phyloP scores from a whole-genome alignment of 2,888 invertebrate genomes.

The Arrhopalites spinosus region DNA sequence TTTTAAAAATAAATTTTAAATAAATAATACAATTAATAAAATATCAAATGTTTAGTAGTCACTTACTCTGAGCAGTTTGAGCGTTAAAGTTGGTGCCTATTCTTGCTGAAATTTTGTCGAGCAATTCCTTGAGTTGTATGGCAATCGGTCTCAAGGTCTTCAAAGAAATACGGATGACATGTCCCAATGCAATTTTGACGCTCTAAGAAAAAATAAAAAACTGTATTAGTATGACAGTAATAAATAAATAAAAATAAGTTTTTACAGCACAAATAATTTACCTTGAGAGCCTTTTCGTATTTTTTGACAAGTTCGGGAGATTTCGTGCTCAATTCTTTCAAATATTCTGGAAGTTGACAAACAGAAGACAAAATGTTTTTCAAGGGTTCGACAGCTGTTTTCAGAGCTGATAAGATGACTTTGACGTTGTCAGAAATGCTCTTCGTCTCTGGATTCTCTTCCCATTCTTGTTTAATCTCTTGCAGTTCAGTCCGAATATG shows the following conservation, averaged over 20 bases:
- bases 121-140: neutral
- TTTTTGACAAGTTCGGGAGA: constrained; percentile 13
- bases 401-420: neutral
- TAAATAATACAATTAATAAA: neutral
- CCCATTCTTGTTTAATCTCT: constrained; percentile 30
- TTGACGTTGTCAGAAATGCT: neutral
- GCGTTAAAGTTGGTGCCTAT: neutral
- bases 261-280: no score
- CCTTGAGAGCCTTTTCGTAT: constrained; percentile 1
- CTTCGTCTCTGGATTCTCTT: neutral
- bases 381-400: constrained; percentile 16
- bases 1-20: neutral
- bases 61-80: constrained; percentile 8
- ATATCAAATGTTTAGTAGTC: neutral
- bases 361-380: neutral
- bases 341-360: neutral
- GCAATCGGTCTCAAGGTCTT: constrained; percentile 3
- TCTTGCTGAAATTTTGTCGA: neutral
- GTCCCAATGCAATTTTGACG: neutral
- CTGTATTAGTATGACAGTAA: no score
- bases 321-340: neutral
- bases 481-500: constrained; percentile 7
- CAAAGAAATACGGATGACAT: neutral
- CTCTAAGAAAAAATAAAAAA: no score
- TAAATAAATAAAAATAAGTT: no score